A percentile compares a stretch with the other conserved stretches of the same genome.
Conservation (phyloP, 2,797 vertebrate genomes). For the Tadarida brasiliensis region DNA sequence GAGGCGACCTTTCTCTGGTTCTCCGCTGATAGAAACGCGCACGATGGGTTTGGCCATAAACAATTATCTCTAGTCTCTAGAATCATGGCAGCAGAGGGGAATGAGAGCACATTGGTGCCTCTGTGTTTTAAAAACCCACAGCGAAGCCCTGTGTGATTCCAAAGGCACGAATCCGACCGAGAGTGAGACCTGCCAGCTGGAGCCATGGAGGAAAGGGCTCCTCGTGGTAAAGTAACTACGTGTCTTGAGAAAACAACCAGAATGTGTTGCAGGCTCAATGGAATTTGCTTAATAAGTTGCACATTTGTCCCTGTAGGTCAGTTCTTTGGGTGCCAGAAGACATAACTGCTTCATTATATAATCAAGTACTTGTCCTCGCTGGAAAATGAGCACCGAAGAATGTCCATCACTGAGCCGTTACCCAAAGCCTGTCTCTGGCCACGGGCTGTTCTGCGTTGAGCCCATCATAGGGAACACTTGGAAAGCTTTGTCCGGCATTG, state of each 20-base stretch:
- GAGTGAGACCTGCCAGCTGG: slow-evolving; percentile 60
- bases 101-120: slow-evolving; percentile 56
- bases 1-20: neutral
- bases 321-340: slow-evolving; percentile 73
- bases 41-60: neutral
- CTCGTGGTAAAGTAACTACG: slow-evolving; percentile 55
- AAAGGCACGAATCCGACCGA: slow-evolving; percentile 25
- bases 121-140: slow-evolving; percentile 62
- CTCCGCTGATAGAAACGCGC: neutral
- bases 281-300: slow-evolving; percentile 79
- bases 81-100: slow-evolving; percentile 44
- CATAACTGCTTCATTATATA: slow-evolving; percentile 76
- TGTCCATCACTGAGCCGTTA: neutral
- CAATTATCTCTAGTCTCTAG: slow-evolving; percentile 64
- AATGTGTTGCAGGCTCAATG: slow-evolving; percentile 34
- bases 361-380: slow-evolving; percentile 67
- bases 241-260: slow-evolving; percentile 63
- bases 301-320: slow-evolving; percentile 76
- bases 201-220: neutral
- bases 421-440: slow-evolving; percentile 18
- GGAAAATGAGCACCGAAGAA: slow-evolving; percentile 51
- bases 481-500: neutral
- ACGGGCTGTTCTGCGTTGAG: slow-evolving; percentile 14
- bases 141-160: slow-evolving; percentile 56
- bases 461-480: neutral